Conservation (phyloP, 2,797 vertebrate species). For the Oreochromis mossambicus region DNA sequence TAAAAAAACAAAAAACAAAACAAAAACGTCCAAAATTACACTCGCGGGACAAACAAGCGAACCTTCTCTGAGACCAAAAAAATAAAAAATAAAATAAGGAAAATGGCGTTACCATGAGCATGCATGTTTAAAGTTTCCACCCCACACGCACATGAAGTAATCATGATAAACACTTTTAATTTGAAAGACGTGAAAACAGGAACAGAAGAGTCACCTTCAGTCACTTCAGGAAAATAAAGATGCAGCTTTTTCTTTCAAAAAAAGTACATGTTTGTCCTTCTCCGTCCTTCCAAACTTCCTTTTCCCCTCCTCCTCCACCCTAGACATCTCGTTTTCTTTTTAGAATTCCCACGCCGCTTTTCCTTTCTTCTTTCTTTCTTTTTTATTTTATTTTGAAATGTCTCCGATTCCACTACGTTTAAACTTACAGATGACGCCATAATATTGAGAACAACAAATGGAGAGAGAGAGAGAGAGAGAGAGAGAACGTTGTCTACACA, state of each 20-base stretch:
- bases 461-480: constrained; percentile 27
- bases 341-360: constrained; percentile 11
- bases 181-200: constrained; percentile 23
- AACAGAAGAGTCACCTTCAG: constrained; percentile 79
- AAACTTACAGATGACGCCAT: constrained; percentile 65
- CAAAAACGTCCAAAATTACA: neutral
- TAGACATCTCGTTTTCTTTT: constrained; percentile 4
- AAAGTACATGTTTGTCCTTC: constrained; percentile 22
- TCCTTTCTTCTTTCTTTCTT: constrained; percentile 3
- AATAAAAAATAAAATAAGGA: neutral
- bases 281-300: neutral
- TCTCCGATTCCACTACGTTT: constrained; percentile 64
- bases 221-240: constrained; percentile 68
- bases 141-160: constrained; percentile 51
- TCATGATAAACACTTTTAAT: constrained; percentile 63
- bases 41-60: neutral
- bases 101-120: constrained; percentile 49
- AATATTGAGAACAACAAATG: constrained; percentile 58
- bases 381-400: constrained; percentile 61
- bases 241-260: constrained; percentile 29
- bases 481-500: constrained; percentile 59
- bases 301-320: neutral
- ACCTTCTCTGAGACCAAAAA: neutral
- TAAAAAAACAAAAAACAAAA: accelerated
- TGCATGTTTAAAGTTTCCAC: constrained; percentile 51